phyloP scores from a whole-genome alignment of 2,113 vertebrate genomes.

The Rhinopomastus cyanomelas region DNA sequence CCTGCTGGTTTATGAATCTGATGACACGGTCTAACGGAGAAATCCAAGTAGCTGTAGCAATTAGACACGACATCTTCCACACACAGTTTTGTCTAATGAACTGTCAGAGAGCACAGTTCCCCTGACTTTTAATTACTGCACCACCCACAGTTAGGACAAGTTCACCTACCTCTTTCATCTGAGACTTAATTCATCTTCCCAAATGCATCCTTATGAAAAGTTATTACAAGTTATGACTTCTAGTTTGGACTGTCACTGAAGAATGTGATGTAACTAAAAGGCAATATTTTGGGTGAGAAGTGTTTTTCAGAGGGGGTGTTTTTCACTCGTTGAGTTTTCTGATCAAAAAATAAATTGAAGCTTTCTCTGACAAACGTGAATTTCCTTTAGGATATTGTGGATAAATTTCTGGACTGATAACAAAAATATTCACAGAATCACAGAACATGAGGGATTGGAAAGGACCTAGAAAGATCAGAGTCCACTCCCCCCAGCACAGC shows the following conservation, averaged over 20 bases:
- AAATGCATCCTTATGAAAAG: conserved; percentile 16
- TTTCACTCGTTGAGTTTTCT: background rate
- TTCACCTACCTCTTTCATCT: background rate
- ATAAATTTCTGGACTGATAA: background rate
- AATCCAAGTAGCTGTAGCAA: conserved; percentile 30
- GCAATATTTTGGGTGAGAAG: background rate
- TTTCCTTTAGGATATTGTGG: background rate
- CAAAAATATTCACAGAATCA: no score
- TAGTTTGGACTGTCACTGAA: background rate
- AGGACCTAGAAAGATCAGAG: no score
- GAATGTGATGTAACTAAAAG: background rate
- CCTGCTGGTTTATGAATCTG: conserved; percentile 30
- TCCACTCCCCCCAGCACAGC: no score
- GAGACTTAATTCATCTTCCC: conserved; percentile 32
- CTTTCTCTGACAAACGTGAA: background rate
- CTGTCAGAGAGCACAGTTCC: background rate
- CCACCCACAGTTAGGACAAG: conserved; percentile 24
- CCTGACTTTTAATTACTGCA: conserved; percentile 50
- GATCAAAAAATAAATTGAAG: background rate
- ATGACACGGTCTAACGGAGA: background rate
- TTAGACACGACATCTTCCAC: conserved; percentile 60
- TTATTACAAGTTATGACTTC: conserved; percentile 13
- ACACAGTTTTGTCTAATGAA: conserved; percentile 66
- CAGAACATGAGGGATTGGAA: no score
- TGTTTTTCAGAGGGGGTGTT: background rate